Evolutionary conservation across 1,140 invertebrate genomes (phyloP), one percentile per base, ranked within the genome.

Genomic region (Lepidurus apus): DNA sequence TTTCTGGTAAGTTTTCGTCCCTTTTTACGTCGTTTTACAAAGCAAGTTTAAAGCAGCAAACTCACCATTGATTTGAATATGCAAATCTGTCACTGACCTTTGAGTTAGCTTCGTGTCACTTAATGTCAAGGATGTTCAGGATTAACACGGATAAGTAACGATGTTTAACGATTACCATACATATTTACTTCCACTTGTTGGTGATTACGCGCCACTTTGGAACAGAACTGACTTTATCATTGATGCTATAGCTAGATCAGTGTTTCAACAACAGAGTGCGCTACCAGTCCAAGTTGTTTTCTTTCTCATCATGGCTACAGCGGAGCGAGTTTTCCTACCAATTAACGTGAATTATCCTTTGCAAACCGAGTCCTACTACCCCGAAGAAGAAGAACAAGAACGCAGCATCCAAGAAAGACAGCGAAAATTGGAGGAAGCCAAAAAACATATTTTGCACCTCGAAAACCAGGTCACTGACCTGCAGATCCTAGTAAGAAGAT

Each of bases 341-440:
- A 65, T 65, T 21, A 65, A 65, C 53, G 53, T 65, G 8, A 65
- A 65, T 21, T 65, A 65, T 8, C 53, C 53, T 1, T 65, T 65
- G 53, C 53, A 65, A 65, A 65, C 53, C 1, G 53, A 65, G 21
- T 65, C 53, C 21, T 65, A 65, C 13, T 65, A 65, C 21, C 53
- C 53, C 8, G 53, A 65, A 65, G 53, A 65, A 65, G 53, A 65
- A 65, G 53, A 65, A 65, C 53, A 65, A 65, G 53, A 65, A 65
- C 53, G 53, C n/a, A 65, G 13, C 21, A 65, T 65, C 53, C 53
- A 65, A 65, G 53, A 65, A 17, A 65, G 53, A 65, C 78, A 79
- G 43, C 13, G 78, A 47, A 79, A 79, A 45, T 43, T 79, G 7
- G 65, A 79, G 43, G 78, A 79, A 74, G 78, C 78, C 6, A 79